Base-by-base conservation (phyloP, 2,113 vertebrate species). In the Vimba vimba region DNA sequence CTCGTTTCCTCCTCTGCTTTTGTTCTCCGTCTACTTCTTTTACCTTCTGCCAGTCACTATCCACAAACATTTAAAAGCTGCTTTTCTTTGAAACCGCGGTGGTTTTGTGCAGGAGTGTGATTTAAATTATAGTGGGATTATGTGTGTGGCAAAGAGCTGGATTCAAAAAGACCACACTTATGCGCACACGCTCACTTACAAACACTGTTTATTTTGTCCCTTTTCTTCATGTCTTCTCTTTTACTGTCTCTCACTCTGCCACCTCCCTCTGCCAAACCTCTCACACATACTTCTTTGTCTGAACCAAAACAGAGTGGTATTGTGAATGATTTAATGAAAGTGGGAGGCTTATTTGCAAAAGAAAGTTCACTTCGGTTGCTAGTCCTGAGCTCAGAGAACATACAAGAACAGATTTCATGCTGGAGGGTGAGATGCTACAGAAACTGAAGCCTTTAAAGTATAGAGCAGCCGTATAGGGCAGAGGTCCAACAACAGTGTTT, bases 21-120 rank as follows among this genome's bases (percentile, higher is more conserved):
- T 88, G 87, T 88, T 84, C 87, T 36, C n/a, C 4, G 21, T 47
- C 66, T 64, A 73, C 64, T 68, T 69, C 76, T 79, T 86, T 75
- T 74, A 81, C 68, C 57, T 64, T 52, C 73, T 21, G 25, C 71
- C 60, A 62, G 13, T 79, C 21, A 62, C 75, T 17, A 25, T 62
- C 47, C 84, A 69, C 81, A 87, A 71, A 87, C 86, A 83, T 73
- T 71, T 79, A 79, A 77, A 82, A 60, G n/a, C 86, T 45, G 39
- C 74, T 78, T 45, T 79, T 87, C 64, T 84, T 68, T 17, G 71
- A 66, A 50, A 50, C 69, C 27, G 52, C 57, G 6, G 62, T 25
- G 36, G 50, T 69, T 86, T 79, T 79, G 79, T 78, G 45, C 13
- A 45, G 50, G 50, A 43, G 27, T 59, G 74, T 57, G 80, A 86